Base-by-base conservation (phyloP, 1,140 invertebrate species). In the Apis cerana region DNA sequence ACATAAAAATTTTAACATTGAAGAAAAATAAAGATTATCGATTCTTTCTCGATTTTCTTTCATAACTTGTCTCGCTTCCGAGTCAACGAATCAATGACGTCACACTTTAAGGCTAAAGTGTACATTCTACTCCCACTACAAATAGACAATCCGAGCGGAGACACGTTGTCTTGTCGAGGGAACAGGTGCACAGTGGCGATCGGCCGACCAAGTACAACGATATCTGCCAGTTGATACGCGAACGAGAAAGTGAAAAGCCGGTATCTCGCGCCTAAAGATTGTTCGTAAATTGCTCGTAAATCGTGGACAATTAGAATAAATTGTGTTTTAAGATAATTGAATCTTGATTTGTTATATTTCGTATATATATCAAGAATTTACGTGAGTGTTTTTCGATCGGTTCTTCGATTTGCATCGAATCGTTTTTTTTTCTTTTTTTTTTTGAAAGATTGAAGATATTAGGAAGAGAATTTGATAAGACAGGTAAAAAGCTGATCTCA, bases 151-250 rank as follows among this genome's bases (percentile, higher is more conserved):
- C 61, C 67, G 68, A 78, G 56, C 43, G 75, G 65, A 68, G 80
- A 87, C 59, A 80, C 64, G 59, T 76, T 64, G 82, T 69, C 70
- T 71, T 67, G 56, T 61, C 64, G 52, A 65, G 80, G 84, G 56
- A 88, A 88, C 89, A 89, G 89, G 89, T 89, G 88, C 81, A 88
- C 72, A n/a, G 79, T 83, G 88, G 78, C 84, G 82, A 89, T 89
- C 89, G 83, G 79, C 19, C 80, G 74, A 72, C 62, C 83, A 83
- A 80, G 75, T 89, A 83, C 72, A 74, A 68, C 79, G 84, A 88
- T 85, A 88, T 77, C 56, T 74, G 86, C 27, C 84, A 90, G 86
- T 89, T 83, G 86, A 77, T 80, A 75, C 75, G 89, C 86, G 87
- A 83, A 83, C 86, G 86, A 85, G 87, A 90, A 90, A 89, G 88